Percentiles rank a stretch among this genome's conserved stretches.
Evolutionary conservation across 2,113 vertebrate genomes (phyloP).

Genomic region (Poeciliopsis occidentalis): DNA sequence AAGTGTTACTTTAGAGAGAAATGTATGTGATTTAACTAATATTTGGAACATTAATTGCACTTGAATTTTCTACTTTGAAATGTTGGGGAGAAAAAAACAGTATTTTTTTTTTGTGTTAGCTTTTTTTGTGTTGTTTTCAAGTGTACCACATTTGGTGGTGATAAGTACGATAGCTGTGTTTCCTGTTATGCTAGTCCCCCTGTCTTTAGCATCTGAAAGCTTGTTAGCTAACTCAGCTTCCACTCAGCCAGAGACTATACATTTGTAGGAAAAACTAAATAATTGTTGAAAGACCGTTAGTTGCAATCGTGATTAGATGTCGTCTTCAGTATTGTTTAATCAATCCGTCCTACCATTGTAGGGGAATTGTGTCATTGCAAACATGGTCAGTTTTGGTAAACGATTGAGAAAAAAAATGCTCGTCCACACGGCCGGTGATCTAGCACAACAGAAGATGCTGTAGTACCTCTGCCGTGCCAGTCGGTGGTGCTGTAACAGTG

Average conservation of each 20-base stretch:
- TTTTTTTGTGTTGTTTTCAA: conserved; percentile 71
- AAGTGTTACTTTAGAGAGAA: conserved; percentile 75
- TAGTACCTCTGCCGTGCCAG: no score
- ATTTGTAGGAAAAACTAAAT: background rate
- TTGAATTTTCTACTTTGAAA: conserved; percentile 84
- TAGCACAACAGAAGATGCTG: no score
- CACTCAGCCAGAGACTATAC: background rate
- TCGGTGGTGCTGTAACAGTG: no score
- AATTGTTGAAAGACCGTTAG: background rate
- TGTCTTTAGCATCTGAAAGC: background rate
- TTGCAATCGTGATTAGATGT: background rate
- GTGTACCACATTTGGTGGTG: conserved; percentile 4
- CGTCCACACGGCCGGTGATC: no score
- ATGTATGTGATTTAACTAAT: conserved; percentile 81
- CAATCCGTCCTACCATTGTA: background rate
- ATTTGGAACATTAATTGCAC: conserved; percentile 86
- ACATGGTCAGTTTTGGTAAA: no score
- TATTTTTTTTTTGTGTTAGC: conserved; percentile 65
- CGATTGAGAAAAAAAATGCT: no score
- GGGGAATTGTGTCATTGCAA: no score
- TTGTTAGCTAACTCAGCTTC: background rate
- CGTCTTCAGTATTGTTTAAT: background rate
- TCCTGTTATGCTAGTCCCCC: conserved; percentile 46
- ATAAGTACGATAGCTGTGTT: conserved; percentile 22
- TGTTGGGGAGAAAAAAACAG: conserved; percentile 59